Percentiles rank a stretch among this genome's conserved stretches.
These are phyloP conservation scores for Crotophaga sulcirostris DNA, from an alignment of 2,113 vertebrate species.

Conservation along the genomic window DNA sequence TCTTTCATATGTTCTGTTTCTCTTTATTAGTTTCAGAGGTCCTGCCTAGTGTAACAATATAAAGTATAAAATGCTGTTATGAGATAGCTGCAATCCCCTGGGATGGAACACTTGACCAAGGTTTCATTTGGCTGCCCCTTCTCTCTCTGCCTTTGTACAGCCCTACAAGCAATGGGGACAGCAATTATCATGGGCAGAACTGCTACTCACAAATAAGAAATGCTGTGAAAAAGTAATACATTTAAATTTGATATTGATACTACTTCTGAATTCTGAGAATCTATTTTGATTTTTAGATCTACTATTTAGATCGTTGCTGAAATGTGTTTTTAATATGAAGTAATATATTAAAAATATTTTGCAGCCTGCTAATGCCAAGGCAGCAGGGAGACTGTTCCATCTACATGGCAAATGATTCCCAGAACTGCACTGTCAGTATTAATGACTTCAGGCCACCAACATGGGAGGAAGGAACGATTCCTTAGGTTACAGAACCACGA, in stretches of 20 bases:
- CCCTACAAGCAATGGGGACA: not conserved
- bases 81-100: not conserved
- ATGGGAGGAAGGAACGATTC: not conserved
- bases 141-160: not conserved
- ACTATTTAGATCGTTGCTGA: not conserved
- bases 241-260: not conserved
- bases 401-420: constrained; percentile 9
- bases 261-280: not conserved
- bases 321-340: not conserved
- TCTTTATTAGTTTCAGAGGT: not conserved
- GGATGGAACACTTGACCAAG: not conserved
- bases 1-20: not conserved
- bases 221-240: not conserved
- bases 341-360: constrained; percentile 26
- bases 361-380: not conserved
- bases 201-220: not conserved
- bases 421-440: not conserved
- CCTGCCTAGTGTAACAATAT: not conserved
- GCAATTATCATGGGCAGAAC: not conserved
- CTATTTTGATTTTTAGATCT: constrained; percentile 20
- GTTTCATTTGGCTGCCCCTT: not conserved
- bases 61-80: not conserved
- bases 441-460: constrained; percentile 20
- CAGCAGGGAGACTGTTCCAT: not conserved
- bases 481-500: not conserved